These are phyloP conservation scores for Leucania comma DNA, from an alignment of 2,888 invertebrate species.

Conservation along the genomic window DNA sequence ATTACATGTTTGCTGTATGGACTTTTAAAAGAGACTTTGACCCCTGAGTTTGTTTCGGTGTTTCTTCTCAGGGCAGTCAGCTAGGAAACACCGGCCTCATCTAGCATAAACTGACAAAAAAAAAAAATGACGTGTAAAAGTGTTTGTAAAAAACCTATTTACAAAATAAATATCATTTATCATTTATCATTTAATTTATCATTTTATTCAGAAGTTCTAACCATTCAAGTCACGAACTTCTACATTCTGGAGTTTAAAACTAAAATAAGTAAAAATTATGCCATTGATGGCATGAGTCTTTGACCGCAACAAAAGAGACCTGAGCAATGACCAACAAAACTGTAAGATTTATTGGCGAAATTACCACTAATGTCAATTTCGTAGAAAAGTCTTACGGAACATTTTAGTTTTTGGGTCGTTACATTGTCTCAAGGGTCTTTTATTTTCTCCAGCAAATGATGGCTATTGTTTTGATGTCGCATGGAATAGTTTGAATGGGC, in stretches of 20 bases:
- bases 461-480: constrained; percentile 42
- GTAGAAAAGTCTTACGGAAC: constrained; percentile 53
- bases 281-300: constrained; percentile 11
- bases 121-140: too few species aligned
- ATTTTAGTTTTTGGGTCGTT: constrained; percentile 36
- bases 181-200: too few species aligned
- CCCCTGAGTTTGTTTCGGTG: too few species aligned
- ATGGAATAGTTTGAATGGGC: constrained; percentile 30
- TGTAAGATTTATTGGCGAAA: constrained; percentile 68
- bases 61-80: too few species aligned
- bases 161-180: too few species aligned
- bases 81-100: too few species aligned
- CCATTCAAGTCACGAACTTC: not conserved
- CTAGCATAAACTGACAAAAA: too few species aligned
- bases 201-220: not conserved
- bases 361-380: constrained; percentile 69
- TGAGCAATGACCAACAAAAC: constrained; percentile 21
- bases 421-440: constrained; percentile 37
- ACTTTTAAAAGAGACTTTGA: too few species aligned
- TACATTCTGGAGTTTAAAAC: not conserved
- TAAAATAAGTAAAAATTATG: constrained; percentile 1
- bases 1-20: too few species aligned
- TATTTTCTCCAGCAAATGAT: constrained; percentile 20
- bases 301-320: constrained; percentile 26
- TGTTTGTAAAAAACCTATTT: too few species aligned